These are phyloP conservation scores for Pachyramphus minor DNA, from an alignment of 2,113 vertebrate species.

Conservation along the genomic window DNA sequence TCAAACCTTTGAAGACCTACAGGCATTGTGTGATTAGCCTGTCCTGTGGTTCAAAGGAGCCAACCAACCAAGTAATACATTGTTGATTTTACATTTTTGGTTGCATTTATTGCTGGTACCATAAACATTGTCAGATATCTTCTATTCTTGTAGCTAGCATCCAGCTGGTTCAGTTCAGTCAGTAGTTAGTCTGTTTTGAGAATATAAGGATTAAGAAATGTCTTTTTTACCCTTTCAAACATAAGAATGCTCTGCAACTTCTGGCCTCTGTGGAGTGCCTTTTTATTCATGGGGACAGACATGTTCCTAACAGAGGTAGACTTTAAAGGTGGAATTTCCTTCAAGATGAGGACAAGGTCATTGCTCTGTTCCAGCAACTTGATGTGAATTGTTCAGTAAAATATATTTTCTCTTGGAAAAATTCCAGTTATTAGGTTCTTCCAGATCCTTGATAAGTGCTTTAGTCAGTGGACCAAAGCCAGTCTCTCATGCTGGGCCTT, in stretches of 20 bases:
- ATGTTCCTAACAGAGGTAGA: neutral
- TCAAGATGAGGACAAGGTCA: neutral
- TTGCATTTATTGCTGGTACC: neutral
- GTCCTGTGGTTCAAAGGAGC: neutral
- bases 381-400: neutral
- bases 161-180: neutral
- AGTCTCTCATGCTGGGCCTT: neutral
- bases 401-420: neutral
- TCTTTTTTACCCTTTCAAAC: neutral
- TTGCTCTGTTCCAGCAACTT: neutral
- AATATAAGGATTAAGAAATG: neutral
- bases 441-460: neutral
- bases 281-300: neutral
- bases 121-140: accelerated
- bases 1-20: neutral
- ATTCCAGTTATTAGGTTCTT: neutral
- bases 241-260: neutral
- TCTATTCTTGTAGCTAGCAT: neutral
- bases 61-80: neutral
- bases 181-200: neutral
- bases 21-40: neutral
- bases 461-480: neutral
- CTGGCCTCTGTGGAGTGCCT: neutral
- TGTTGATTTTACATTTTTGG: neutral
- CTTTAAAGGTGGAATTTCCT: neutral